phyloP scores from a whole-genome alignment of 2,113 vertebrate species.

The Uria lomvia region DNA sequence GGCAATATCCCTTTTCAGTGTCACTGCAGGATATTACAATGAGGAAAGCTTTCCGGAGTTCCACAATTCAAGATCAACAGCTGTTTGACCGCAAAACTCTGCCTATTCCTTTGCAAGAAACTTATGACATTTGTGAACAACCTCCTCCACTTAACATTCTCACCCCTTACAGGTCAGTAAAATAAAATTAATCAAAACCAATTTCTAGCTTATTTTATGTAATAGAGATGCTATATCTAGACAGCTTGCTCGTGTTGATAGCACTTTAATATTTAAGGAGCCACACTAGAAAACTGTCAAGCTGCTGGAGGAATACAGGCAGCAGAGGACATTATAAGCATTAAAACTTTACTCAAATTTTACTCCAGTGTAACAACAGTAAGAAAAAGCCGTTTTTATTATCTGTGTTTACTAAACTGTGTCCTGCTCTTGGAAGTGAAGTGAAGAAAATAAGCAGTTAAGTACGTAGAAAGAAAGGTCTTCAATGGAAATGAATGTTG shows the following conservation, averaged over 20 bases:
- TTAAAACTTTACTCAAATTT: background rate
- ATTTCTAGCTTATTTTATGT: background rate
- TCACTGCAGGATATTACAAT: conserved; percentile 98
- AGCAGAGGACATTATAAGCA: background rate
- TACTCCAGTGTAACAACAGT: background rate
- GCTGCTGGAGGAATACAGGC: background rate
- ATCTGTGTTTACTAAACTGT: background rate
- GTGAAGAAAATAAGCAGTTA: background rate
- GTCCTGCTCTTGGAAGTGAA: background rate
- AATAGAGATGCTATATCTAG: background rate
- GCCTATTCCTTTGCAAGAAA: conserved; percentile 94
- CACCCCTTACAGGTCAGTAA: conserved; percentile 90
- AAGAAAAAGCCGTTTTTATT: background rate
- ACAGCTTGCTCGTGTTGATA: background rate
- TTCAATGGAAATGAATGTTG: background rate
- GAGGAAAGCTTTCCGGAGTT: conserved; percentile 98
- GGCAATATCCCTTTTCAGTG: conserved; percentile 74
- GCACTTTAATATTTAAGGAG: background rate
- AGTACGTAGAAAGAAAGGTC: background rate
- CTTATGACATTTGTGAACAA: conserved; percentile 90
- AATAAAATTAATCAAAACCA: background rate
- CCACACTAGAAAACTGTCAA: background rate
- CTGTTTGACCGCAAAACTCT: conserved; percentile 92
- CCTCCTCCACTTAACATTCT: conserved; percentile 98
- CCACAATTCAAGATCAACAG: conserved; percentile 95